Percentiles rank a stretch among this genome's conserved stretches.
Conservation (phyloP, 2,797 vertebrate species). For the Danio tinwini region DNA sequence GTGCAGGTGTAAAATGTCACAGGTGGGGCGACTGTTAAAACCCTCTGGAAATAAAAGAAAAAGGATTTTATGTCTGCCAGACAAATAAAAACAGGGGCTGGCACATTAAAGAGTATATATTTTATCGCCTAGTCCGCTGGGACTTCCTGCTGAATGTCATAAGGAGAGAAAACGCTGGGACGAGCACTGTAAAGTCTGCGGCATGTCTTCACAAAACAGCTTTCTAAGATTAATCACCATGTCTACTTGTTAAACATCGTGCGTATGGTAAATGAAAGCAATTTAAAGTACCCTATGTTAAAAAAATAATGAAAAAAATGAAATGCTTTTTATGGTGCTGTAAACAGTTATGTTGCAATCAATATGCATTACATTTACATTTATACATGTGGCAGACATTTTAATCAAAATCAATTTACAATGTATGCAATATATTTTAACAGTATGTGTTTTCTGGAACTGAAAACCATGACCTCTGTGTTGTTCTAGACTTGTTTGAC, state of each 20-base stretch:
- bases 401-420: neutral
- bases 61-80: slow-evolving; percentile 47
- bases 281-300: slow-evolving; percentile 3
- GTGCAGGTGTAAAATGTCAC: slow-evolving; percentile 53
- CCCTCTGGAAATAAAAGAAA: slow-evolving; percentile 53
- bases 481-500: neutral
- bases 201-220: slow-evolving; percentile 33
- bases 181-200: slow-evolving; percentile 27
- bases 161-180: slow-evolving; percentile 34
- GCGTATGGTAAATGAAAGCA: slow-evolving; percentile 30
- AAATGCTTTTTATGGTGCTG: neutral
- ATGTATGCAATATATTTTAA: slow-evolving; percentile 12
- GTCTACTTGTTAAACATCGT: slow-evolving; percentile 38
- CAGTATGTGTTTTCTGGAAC: neutral
- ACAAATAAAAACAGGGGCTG: slow-evolving; percentile 56
- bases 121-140: slow-evolving; percentile 37
- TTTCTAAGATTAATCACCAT: slow-evolving; percentile 43
- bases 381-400: neutral
- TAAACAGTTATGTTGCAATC: neutral
- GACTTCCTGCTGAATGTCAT: slow-evolving; percentile 36
- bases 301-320: neutral
- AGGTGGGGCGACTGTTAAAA: slow-evolving; percentile 48
- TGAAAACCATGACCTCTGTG: neutral
- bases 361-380: slow-evolving; percentile 19
- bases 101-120: slow-evolving; percentile 53